These are phyloP conservation scores for Caenorhabditis panamensis DNA, from an alignment of 2,888 invertebrate species.

Conservation along the genomic window DNA sequence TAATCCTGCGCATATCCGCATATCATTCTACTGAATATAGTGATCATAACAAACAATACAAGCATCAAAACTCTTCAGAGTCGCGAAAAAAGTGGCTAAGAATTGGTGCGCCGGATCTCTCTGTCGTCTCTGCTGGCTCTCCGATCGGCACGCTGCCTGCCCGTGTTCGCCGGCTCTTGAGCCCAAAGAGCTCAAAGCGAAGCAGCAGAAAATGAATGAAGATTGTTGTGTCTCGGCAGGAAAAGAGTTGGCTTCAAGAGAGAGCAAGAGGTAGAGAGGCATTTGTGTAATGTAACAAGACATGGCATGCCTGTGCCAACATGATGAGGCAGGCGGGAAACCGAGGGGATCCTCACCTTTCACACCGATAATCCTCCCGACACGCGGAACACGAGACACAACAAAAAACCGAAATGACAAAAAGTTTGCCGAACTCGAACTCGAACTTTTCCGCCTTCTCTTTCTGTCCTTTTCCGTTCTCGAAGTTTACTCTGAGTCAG, in stretches of 20 bases:
- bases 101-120: conserved; percentile 42
- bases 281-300: conserved; percentile 58
- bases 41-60: conserved; percentile 31
- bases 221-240: conserved; percentile 44
- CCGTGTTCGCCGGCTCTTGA: conserved; percentile 46
- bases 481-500: conserved; percentile 9
- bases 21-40: conserved; percentile 13
- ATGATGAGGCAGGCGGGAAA: conserved; percentile 28
- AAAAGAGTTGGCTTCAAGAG: conserved; percentile 28
- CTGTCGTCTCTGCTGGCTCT: conserved; percentile 19
- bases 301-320: conserved; percentile 58
- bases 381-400: not conserved
- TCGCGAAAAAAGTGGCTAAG: not conserved
- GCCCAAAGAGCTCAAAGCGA: conserved; percentile 22
- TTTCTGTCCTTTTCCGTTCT: not conserved
- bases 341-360: conserved; percentile 28
- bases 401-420: conserved; percentile 1
- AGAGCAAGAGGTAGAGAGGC: conserved; percentile 19
- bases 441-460: not conserved
- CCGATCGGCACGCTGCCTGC: conserved; percentile 46
- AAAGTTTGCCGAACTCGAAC: not conserved
- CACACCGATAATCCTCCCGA: conserved; percentile 1
- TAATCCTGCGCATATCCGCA: not conserved
- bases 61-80: conserved; percentile 33
- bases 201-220: conserved; percentile 44